Conservation (phyloP, 2,888 invertebrate genomes). For the Conistra vaccinii region DNA sequence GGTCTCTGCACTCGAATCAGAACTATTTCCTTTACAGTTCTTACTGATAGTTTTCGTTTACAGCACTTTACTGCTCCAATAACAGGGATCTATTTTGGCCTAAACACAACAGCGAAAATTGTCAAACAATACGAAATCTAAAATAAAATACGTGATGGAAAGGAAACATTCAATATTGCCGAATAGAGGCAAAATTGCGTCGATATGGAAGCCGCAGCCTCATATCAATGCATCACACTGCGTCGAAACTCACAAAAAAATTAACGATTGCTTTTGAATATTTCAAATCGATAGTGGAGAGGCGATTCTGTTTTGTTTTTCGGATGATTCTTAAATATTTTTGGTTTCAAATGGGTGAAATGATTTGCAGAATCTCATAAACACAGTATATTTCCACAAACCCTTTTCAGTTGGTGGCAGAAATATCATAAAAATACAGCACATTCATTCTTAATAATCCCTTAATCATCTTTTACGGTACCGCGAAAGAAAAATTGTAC, state of each 20-base stretch:
- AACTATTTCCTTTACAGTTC: neutral
- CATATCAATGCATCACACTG: slow-evolving; percentile 20
- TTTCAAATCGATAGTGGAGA: slow-evolving; percentile 2
- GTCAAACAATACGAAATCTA: slow-evolving; percentile 4
- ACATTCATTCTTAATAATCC: neutral
- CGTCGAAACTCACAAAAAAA: neutral
- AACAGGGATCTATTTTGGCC: neutral
- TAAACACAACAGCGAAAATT: neutral
- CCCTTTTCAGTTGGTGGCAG: neutral
- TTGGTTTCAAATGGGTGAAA: neutral
- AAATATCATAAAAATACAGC: neutral
- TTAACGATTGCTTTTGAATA: neutral
- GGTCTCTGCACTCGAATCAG: too few relatives aligned
- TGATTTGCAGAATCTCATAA: too few relatives aligned
- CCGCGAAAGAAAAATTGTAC: slow-evolving; percentile 17
- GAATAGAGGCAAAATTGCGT: neutral
- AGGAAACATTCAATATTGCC: slow-evolving; percentile 31
- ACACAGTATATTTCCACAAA: neutral
- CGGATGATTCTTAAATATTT: neutral
- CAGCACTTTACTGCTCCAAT: neutral
- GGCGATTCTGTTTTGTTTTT: slow-evolving; percentile 10
- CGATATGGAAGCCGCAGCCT: slow-evolving; percentile 1
- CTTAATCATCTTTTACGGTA: neutral
- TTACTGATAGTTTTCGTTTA: neutral
- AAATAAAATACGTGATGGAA: slow-evolving; percentile 8